A percentile compares a stretch with the other conserved stretches of the same genome.
Evolutionary conservation across 2,797 vertebrate species (phyloP).

Genomic region (Eleutherodactylus coqui): DNA sequence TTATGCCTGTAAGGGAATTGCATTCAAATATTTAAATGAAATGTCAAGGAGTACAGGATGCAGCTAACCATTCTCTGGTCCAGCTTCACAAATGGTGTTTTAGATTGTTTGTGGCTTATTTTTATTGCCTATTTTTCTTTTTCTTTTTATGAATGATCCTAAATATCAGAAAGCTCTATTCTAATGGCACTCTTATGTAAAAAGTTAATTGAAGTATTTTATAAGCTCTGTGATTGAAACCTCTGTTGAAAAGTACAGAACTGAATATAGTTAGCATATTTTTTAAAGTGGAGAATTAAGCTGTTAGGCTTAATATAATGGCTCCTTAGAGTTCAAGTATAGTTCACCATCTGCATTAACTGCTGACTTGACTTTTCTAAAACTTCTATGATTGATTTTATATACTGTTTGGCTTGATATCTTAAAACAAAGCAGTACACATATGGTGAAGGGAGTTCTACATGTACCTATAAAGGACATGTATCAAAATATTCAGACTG

Average conservation of each 20-base stretch:
- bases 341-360: conserved; percentile 11
- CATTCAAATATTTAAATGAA: no score
- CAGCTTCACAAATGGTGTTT: background rate
- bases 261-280: conserved; percentile 26
- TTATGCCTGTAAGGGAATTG: no score
- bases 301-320: conserved; percentile 24
- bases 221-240: conserved; percentile 1
- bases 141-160: background rate
- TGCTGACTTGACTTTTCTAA: background rate
- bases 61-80: background rate
- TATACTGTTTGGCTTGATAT: background rate
- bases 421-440: background rate
- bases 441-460: background rate
- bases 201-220: conserved; percentile 15
- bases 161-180: background rate
- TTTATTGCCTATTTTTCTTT: background rate
- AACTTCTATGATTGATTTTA: conserved; percentile 10
- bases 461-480: background rate
- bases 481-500: background rate
- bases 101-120: background rate
- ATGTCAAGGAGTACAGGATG: no score
- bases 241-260: conserved; percentile 3
- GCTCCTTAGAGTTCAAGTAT: background rate
- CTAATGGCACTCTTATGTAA: background rate
- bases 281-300: conserved; percentile 10